A percentile compares a stretch with the other conserved stretches of the same genome.
Conservation (phyloP, 2,797 vertebrate species). For the Momotus momota region DNA sequence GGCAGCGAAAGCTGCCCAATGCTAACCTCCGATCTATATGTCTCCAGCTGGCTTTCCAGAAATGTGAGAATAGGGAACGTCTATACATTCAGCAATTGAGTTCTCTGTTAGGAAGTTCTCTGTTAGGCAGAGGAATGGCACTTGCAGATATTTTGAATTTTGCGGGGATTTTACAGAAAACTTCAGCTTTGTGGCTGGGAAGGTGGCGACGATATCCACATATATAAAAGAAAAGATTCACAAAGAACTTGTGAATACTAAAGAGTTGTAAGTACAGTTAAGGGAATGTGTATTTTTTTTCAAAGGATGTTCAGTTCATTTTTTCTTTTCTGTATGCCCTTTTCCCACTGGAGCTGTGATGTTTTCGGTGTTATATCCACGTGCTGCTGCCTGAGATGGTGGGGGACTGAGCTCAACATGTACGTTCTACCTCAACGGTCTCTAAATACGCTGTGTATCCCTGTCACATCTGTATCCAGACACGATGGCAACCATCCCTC, state of each 20-base stretch:
- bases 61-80: not conserved
- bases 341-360: not conserved
- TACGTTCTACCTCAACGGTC: rapidly evolving
- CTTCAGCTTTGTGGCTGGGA: rapidly evolving
- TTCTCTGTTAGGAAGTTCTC: not conserved
- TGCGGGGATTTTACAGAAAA: not conserved
- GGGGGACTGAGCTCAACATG: not conserved
- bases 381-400: not conserved
- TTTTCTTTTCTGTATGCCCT: not conserved
- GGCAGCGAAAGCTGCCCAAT: not conserved
- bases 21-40: not conserved
- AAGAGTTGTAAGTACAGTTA: not conserved
- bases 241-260: not conserved
- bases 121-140: not conserved
- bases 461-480: not conserved
- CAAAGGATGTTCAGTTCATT: not conserved
- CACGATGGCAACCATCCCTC: not conserved
- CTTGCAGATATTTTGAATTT: not conserved
- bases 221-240: not conserved
- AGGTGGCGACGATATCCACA: not conserved
- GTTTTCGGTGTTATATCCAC: not conserved
- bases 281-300: rapidly evolving
- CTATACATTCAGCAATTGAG: rapidly evolving
- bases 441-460: not conserved
- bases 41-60: not conserved